A percentile compares a stretch with the other conserved stretches of the same genome.
Conservation (phyloP, 2,888 invertebrate genomes). For the Yponomeuta evonymella region DNA sequence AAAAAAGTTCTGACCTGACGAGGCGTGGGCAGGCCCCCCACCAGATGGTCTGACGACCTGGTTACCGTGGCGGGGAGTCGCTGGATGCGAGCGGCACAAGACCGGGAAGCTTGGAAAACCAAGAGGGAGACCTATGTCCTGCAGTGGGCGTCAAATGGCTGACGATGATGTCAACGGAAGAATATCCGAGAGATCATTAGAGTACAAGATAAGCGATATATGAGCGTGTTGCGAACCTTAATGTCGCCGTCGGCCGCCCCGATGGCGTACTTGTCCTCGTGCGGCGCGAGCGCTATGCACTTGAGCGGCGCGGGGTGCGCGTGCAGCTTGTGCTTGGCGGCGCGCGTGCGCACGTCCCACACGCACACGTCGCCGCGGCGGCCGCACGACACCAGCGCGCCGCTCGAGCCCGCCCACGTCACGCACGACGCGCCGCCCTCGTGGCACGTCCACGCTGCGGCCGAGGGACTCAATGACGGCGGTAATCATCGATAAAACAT, state of each 20-base stretch:
- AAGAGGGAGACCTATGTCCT: too few species aligned
- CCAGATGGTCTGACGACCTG: too few species aligned
- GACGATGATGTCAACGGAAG: too few species aligned
- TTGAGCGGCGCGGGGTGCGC: conserved; percentile 97
- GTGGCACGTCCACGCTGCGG: conserved; percentile 92
- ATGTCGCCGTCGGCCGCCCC: conserved; percentile 96
- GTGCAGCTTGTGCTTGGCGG: conserved; percentile 86
- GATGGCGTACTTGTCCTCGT: conserved; percentile 97
- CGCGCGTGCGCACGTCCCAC: conserved; percentile 95
- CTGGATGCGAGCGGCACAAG: too few species aligned
- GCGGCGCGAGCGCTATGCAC: conserved; percentile 94
- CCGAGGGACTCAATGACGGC: background rate
- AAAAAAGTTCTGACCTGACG: too few species aligned
- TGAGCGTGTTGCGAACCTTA: conserved; percentile 74
- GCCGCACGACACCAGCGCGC: conserved; percentile 95
- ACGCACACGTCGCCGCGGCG: conserved; percentile 97
- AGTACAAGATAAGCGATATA: too few species aligned
- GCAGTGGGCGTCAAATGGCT: too few species aligned
- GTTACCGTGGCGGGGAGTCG: too few species aligned
- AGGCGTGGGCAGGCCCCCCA: too few species aligned
- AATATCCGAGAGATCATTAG: too few species aligned
- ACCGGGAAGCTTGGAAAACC: too few species aligned
- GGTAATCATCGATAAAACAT: too few species aligned
- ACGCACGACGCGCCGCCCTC: conserved; percentile 94
- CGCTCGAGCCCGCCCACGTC: conserved; percentile 94